Evolutionary conservation across 2,888 invertebrate genomes (phyloP).

Genomic region (Eumacrocentrus americanus): DNA sequence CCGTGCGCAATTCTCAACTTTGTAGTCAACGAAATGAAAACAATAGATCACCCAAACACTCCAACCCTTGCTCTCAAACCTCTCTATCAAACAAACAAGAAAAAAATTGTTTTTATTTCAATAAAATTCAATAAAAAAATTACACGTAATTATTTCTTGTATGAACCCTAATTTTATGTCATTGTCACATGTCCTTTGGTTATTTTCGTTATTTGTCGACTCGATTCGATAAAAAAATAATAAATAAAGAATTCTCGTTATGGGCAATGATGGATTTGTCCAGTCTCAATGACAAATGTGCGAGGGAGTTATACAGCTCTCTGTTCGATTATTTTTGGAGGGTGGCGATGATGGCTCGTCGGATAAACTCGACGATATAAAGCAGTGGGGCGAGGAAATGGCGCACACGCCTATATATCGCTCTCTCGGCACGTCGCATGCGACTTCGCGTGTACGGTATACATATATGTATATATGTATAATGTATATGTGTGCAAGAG

Average conservation of each 20-base stretch:
- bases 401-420: constrained; percentile 29
- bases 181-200: too few species aligned
- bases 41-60: not conserved
- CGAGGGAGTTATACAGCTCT: constrained; percentile 3
- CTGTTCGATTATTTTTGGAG: constrained; percentile 21
- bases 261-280: constrained; percentile 17
- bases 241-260: too few species aligned
- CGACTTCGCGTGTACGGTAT: constrained; percentile 29
- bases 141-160: too few species aligned
- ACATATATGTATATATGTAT: not conserved
- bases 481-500: not conserved
- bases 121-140: too few species aligned
- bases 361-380: constrained; percentile 18
- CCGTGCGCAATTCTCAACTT: constrained; percentile 13
- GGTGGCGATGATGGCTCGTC: constrained; percentile 20
- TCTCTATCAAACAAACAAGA: too few species aligned
- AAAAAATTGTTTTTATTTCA: too few species aligned
- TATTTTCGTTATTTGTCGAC: too few species aligned
- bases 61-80: not conserved
- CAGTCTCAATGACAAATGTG: constrained; percentile 19
- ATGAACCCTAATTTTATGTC: too few species aligned
- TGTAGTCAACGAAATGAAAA: constrained; percentile 3
- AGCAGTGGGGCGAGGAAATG: constrained; percentile 11
- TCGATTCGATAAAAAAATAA: not conserved
- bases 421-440: constrained; percentile 26